Evolutionary conservation across 2,797 vertebrate genomes (phyloP).

Genomic region (Telmatherina bonti): DNA sequence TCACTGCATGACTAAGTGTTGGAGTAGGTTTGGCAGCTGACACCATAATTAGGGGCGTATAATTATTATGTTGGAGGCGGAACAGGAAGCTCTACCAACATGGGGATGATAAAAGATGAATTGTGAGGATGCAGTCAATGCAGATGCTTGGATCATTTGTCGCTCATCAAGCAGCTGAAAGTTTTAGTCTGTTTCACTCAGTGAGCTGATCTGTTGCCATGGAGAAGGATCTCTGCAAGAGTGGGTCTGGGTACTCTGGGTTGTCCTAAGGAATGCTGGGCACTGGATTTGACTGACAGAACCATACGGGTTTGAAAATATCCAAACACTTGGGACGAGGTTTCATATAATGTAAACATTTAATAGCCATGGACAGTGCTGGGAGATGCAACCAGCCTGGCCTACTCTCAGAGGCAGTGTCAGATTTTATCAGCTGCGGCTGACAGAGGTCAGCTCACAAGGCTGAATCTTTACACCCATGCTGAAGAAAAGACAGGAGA

Average conservation of each 20-base stretch:
- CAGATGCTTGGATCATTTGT: conserved; percentile 50
- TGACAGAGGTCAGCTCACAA: conserved; percentile 55
- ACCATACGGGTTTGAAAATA: conserved; percentile 54
- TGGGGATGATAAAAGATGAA: conserved; percentile 61
- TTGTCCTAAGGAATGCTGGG: conserved; percentile 1
- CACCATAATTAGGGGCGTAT: conserved; percentile 64
- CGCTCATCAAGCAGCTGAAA: conserved; percentile 22
- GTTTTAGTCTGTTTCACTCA: conserved; percentile 36
- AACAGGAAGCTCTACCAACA: conserved; percentile 68
- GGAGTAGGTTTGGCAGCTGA: conserved; percentile 59
- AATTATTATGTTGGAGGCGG: conserved; percentile 70
- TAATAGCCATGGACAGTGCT: background rate
- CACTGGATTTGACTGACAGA: conserved; percentile 56
- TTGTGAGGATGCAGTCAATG: conserved; percentile 46
- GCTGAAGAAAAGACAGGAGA: conserved; percentile 9
- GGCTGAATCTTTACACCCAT: conserved; percentile 17
- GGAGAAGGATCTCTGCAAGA: conserved; percentile 41
- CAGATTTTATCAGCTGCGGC: conserved; percentile 62
- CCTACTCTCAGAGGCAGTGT: conserved; percentile 39
- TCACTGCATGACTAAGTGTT: conserved; percentile 65
- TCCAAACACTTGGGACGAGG: conserved; percentile 41
- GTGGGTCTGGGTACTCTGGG: conserved; percentile 7
- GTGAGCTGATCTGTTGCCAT: conserved; percentile 53
- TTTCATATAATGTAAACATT: conserved; percentile 19
- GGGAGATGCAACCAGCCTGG: conserved; percentile 13